phyloP scores from a whole-genome alignment of 2,797 vertebrate species.

The Macropodus opercularis region DNA sequence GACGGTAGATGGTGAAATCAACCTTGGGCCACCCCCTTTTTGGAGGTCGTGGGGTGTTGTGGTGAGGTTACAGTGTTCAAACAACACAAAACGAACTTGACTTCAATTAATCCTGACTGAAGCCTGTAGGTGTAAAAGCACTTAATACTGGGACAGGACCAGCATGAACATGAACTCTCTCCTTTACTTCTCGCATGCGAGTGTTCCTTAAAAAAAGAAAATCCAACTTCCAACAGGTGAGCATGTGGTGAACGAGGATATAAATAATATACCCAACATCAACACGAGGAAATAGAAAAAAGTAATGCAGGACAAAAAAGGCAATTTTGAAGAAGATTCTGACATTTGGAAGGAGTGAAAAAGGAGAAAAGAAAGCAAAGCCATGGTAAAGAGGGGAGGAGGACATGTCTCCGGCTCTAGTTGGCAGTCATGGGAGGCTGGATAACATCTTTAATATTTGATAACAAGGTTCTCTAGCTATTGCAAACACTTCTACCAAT shows the following conservation, averaged over 20 bases:
- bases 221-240: background rate
- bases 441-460: conserved; percentile 87
- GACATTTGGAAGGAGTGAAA: conserved; percentile 41
- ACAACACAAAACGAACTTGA: too few species aligned
- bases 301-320: conserved; percentile 14
- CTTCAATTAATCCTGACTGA: too few species aligned
- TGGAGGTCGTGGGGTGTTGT: too few species aligned
- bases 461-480: conserved; percentile 77
- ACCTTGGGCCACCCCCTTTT: too few species aligned
- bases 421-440: conserved; percentile 68
- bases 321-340: conserved; percentile 28
- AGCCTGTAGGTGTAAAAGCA: too few species aligned
- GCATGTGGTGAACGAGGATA: background rate
- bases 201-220: background rate
- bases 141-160: too few species aligned
- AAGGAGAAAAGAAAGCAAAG: conserved; percentile 26
- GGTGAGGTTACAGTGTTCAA: too few species aligned
- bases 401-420: conserved; percentile 50
- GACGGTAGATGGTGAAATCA: too few species aligned
- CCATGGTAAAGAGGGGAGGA: conserved; percentile 29
- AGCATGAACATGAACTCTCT: background rate
- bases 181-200: background rate
- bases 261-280: conserved; percentile 18
- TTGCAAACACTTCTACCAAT: conserved; percentile 74
- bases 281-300: conserved; percentile 5